Base-by-base conservation (phyloP, 1,140 invertebrate genomes). In the Nephotettix cincticeps region DNA sequence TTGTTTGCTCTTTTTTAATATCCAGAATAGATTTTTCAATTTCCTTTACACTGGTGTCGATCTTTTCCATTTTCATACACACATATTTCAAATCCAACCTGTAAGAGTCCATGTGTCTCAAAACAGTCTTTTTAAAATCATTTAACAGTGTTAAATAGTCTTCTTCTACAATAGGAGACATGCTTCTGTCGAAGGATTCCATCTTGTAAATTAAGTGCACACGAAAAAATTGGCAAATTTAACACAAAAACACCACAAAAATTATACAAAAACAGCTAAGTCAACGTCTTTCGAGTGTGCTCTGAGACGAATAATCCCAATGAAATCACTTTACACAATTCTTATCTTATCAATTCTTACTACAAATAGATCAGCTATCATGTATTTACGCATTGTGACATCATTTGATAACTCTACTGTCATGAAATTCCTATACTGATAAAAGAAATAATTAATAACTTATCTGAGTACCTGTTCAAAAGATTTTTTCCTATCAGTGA, bases 401-500 rank as follows among this genome's bases (percentile, higher is more conserved):
- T 51, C 21, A 21, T 51, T 2, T 51, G 47, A 17, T 51, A 51
- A 17, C 3, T 6, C 3, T 19, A 11, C 4, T 19, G 47, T 51
- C 14, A 21, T 4, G n/a, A 51, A 6, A 51, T 21, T 19, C 47
- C 47, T 4, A 19, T 11, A 19, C 47, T 4, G n/a, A 21, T 51
- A 51, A 51, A 17, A n/a, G 47, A 51, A 4, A 9, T 3, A 51
- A 17, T 51, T 4, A 51, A 21, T 19, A 2, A n/a, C 47, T 63
- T 19, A 36, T 23, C 17, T 58, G 56, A 21, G 21, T 68, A 75
- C 75, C 68, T 72, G 71, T 54, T 74, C 76, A 69, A 86, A 82
- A 13, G 84, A 86, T 72, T 86, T 86, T 71, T 86, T 87, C 47
- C 84, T 80, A 66, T 86, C 85, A 68, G 78, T 83, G 56, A 86